Percentiles rank a stretch among this genome's conserved stretches.
These are phyloP conservation scores for Aphaenogaster ashmeadi DNA, from an alignment of 1,140 invertebrate species.

Conservation along the genomic window DNA sequence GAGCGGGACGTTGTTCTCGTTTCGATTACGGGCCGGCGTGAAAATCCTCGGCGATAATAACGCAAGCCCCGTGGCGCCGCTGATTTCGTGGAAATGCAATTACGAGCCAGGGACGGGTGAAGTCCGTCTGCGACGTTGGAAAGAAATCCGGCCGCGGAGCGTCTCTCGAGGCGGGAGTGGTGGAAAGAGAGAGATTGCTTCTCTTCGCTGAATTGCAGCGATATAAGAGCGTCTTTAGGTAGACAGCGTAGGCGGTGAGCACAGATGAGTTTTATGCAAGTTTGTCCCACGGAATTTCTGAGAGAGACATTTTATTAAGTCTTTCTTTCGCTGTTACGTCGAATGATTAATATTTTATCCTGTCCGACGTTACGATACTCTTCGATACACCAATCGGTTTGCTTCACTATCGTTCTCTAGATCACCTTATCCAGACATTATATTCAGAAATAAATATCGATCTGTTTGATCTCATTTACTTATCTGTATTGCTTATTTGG, in stretches of 20 bases:
- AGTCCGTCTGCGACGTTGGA: slow-evolving; percentile 60
- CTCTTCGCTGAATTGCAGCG: slow-evolving; percentile 62
- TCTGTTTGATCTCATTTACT: neutral
- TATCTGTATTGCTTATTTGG: neutral
- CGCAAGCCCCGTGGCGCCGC: slow-evolving; percentile 52
- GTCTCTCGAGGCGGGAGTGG: slow-evolving; percentile 57
- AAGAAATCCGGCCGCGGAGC: slow-evolving; percentile 67
- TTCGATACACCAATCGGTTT: neutral
- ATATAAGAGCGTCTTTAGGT: slow-evolving; percentile 60
- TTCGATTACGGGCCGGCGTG: slow-evolving; percentile 65
- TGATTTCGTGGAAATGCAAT: slow-evolving; percentile 76
- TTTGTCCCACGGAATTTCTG: slow-evolving; percentile 35
- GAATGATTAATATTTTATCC: slow-evolving; percentile 55
- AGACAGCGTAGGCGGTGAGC: slow-evolving; percentile 1
- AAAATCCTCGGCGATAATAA: slow-evolving; percentile 73
- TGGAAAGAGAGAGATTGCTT: slow-evolving; percentile 61
- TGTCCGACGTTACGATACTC: neutral
- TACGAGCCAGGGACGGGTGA: slow-evolving; percentile 58
- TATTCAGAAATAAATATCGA: slow-evolving; percentile 3
- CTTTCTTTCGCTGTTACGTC: neutral
- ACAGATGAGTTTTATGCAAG: slow-evolving; percentile 43
- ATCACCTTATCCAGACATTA: neutral
- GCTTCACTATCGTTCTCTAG: neutral
- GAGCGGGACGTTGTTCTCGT: slow-evolving; percentile 56
- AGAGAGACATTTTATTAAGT: slow-evolving; percentile 44